Conservation (phyloP, 1,140 invertebrate species). For the Aleiodes sp. region DNA sequence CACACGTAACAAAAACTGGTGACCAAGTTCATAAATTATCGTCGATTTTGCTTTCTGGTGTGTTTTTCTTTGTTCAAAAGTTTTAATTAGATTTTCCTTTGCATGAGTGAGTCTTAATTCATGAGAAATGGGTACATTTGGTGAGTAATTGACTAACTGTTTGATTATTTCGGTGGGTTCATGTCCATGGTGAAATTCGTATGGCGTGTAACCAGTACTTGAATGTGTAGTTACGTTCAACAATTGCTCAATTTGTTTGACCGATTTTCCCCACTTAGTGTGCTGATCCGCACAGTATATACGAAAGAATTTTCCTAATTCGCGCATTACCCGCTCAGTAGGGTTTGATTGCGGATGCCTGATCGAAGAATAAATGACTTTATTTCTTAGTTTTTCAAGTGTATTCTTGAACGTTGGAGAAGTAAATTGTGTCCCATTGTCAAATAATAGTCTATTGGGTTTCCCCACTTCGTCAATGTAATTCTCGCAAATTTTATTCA, state of each 20-base stretch:
- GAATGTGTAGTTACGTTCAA: constrained; percentile 27
- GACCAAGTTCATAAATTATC: no score
- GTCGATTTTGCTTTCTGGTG: no score
- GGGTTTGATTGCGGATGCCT: constrained; percentile 29
- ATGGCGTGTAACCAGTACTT: constrained; percentile 32
- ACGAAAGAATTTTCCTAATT: constrained; percentile 31
- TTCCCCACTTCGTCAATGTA: constrained; percentile 28
- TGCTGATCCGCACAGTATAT: constrained; percentile 24
- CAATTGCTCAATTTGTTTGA: constrained; percentile 12
- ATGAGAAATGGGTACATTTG: not conserved
- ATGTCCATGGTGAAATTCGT: constrained; percentile 35
- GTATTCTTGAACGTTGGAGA: constrained; percentile 5
- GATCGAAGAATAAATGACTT: constrained; percentile 19
- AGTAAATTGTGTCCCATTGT: constrained; percentile 35
- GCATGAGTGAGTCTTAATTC: not conserved
- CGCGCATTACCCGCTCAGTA: constrained; percentile 28
- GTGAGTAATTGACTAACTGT: not conserved
- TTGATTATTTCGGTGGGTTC: not conserved
- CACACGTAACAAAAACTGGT: no score
- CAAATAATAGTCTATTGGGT: constrained; percentile 21
- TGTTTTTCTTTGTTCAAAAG: no score
- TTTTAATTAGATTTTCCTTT: no score
- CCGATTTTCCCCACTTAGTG: constrained; percentile 23
- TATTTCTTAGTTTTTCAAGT: constrained; percentile 22
- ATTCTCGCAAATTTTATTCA: constrained; percentile 24